Evolutionary conservation across 23 tunicate genomes (phyloP).

Genomic region (Ciona savignyi): DNA sequence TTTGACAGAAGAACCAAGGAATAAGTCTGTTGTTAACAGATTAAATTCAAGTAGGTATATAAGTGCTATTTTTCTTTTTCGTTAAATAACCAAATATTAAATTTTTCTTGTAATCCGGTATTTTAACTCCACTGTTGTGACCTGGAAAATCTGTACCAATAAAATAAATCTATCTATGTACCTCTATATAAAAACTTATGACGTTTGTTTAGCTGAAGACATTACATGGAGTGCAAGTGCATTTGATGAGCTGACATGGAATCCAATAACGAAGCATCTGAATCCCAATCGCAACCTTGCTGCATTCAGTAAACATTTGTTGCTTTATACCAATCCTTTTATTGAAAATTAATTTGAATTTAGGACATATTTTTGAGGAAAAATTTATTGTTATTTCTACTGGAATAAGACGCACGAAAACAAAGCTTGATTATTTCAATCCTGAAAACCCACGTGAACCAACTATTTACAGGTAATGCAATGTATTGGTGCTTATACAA

Average conservation of each 20-base stretch:
- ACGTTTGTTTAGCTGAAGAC: not conserved
- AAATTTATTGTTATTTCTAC: not conserved
- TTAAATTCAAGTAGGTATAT: no score
- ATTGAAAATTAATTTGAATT: not conserved
- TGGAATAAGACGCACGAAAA: not conserved
- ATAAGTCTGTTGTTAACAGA: no score
- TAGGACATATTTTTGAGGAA: not conserved
- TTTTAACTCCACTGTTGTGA: no score
- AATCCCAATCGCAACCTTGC: not conserved
- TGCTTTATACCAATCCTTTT: not conserved
- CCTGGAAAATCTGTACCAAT: no score
- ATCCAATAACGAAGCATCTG: not conserved
- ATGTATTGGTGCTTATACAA: no score
- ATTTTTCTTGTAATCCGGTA: no score
- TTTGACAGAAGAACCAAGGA: no score
- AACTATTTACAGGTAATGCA: not conserved
- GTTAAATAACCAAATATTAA: no score
- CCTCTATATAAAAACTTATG: no score
- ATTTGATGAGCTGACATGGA: not conserved
- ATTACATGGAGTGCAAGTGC: not conserved
- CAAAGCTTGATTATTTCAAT: not conserved
- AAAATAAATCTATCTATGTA: no score
- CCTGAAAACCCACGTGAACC: not conserved
- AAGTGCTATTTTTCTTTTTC: no score
- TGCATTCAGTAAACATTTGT: not conserved